Percentiles rank a stretch among this genome's conserved stretches.
phyloP scores from a whole-genome alignment of 2,797 vertebrate species.

The Clarias platycephalus region DNA sequence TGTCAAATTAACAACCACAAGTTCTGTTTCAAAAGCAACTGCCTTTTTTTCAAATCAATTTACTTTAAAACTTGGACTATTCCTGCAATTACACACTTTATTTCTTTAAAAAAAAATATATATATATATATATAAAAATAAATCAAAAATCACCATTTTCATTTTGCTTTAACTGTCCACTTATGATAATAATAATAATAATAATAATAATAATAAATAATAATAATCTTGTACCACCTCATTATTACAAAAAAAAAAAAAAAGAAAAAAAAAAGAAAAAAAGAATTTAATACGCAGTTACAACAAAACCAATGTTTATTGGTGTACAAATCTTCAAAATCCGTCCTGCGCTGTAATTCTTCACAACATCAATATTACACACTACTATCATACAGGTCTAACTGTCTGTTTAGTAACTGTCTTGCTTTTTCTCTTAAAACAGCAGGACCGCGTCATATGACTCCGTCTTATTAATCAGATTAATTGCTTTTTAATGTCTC shows the following conservation, averaged over 20 bases:
- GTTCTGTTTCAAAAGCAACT: not conserved
- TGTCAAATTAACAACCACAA: not conserved
- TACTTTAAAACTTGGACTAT: too few relatives aligned
- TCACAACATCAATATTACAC: not conserved
- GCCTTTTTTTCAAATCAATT: not conserved
- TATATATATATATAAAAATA: too few relatives aligned
- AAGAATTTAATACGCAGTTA: not conserved
- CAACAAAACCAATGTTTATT: not conserved
- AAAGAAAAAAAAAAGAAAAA: not conserved
- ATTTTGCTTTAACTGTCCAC: not conserved
- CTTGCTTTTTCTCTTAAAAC: not conserved
- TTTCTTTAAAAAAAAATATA: too few relatives aligned
- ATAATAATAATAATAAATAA: too few relatives aligned
- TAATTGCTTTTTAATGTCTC: slow-evolving; percentile 47
- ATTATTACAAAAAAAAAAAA: not conserved
- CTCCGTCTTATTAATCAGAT: slow-evolving; percentile 38
- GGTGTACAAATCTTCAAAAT: not conserved
- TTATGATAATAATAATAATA: too few relatives aligned
- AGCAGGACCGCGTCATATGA: slow-evolving; percentile 13
- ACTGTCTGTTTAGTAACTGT: not conserved
- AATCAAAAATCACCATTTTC: not conserved
- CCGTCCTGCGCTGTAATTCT: not conserved
- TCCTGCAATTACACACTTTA: too few relatives aligned
- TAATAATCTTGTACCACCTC: too few relatives aligned
- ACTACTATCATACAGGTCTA: too few relatives aligned